A percentile compares a stretch with the other conserved stretches of the same genome.
phyloP scores from a whole-genome alignment of 2,888 invertebrate species.

The Malachius bipustulatus region DNA sequence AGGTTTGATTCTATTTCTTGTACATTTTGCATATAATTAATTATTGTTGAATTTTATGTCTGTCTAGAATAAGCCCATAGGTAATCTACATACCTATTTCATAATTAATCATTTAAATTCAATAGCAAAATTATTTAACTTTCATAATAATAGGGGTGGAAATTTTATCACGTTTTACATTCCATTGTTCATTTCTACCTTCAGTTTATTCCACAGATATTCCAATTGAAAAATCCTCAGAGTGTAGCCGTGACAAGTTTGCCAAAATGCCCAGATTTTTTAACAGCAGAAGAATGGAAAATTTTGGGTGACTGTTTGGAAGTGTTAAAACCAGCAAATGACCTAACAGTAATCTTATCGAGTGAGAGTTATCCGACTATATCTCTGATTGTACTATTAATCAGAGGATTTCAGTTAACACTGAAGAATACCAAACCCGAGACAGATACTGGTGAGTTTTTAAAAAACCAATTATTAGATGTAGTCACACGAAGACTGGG shows the following conservation, averaged over 20 bases:
- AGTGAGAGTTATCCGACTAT: constrained; percentile 16
- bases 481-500: constrained; percentile 16
- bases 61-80: too few species aligned
- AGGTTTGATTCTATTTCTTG: too few species aligned
- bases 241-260: constrained; percentile 12
- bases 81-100: too few species aligned
- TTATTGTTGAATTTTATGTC: too few species aligned
- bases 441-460: constrained; percentile 13
- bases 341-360: constrained; percentile 12
- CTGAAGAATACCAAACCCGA: constrained; percentile 5
- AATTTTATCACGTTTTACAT: too few species aligned
- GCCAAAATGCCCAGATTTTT: constrained; percentile 13
- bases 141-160: too few species aligned
- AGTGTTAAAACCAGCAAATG: constrained; percentile 12
- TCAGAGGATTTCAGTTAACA: constrained; percentile 20
- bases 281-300: constrained; percentile 14
- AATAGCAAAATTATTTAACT: too few species aligned
- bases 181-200: too few species aligned
- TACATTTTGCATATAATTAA: too few species aligned
- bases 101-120: too few species aligned
- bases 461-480: constrained; percentile 13
- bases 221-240: constrained; percentile 12
- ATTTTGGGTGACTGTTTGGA: constrained; percentile 12
- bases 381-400: constrained; percentile 20
- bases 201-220: too few species aligned